Evolutionary conservation across 2,113 vertebrate species (phyloP).

Genomic region (Odobenus rosmarus): DNA sequence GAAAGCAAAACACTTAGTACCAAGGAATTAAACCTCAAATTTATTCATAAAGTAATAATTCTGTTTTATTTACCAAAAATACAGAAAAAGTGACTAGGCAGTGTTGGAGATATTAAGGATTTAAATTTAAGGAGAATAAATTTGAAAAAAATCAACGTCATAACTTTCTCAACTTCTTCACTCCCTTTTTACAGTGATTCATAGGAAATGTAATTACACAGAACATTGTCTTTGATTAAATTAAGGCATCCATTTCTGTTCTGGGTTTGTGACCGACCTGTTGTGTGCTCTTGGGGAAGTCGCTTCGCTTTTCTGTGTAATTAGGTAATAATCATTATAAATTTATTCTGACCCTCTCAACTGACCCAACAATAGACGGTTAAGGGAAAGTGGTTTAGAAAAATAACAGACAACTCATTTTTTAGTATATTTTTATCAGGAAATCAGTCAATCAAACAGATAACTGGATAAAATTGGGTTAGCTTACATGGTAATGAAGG

Average conservation of each 20-base stretch:
- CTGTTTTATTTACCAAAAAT: conserved; percentile 3
- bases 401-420: background rate
- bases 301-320: background rate
- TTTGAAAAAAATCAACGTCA: background rate
- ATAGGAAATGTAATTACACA: background rate
- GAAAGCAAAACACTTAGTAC: background rate
- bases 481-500: background rate
- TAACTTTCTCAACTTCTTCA: background rate
- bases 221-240: background rate
- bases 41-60: conserved; percentile 2
- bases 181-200: background rate
- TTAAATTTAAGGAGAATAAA: conserved; percentile 7
- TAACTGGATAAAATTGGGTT: background rate
- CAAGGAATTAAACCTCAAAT: background rate
- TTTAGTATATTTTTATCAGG: background rate
- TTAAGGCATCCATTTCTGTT: background rate
- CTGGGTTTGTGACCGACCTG: background rate
- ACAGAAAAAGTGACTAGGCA: background rate
- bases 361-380: background rate
- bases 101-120: background rate
- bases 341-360: background rate
- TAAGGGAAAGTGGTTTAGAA: background rate
- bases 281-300: background rate
- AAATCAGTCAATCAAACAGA: background rate
- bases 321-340: background rate